Conservation (phyloP, 2,797 vertebrate species). For the Leucoraja ocellata region DNA sequence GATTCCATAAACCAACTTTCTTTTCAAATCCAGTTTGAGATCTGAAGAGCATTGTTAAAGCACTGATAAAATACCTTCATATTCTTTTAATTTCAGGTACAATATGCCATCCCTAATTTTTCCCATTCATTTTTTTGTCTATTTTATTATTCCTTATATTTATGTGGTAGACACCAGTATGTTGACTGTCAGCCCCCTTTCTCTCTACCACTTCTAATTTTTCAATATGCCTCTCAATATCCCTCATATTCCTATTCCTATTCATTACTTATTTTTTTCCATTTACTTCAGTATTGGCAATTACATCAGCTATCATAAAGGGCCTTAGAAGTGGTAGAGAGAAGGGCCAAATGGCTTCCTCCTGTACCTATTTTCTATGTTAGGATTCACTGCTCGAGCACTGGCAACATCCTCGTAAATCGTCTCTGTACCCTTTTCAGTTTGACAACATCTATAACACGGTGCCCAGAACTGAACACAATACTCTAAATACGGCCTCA, state of each 20-base stretch:
- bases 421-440: too few species aligned
- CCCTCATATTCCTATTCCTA: too few species aligned
- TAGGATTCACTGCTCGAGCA: too few species aligned
- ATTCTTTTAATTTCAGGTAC: not conserved
- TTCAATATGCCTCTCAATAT: not conserved
- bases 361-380: too few species aligned
- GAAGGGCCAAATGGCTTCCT: too few species aligned
- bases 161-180: too few species aligned
- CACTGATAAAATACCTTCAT: not conserved
- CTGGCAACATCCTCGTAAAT: too few species aligned
- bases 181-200: not conserved
- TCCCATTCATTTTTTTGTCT: not conserved
- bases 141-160: not conserved
- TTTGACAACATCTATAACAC: too few species aligned
- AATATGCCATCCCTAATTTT: not conserved
- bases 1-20: not conserved
- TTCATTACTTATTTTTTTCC: not conserved
- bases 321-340: too few species aligned
- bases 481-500: too few species aligned
- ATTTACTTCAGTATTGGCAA: not conserved
- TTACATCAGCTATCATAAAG: not conserved
- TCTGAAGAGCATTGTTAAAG: not conserved
- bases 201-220: too few species aligned
- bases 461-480: too few species aligned
- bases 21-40: not conserved